Evolutionary conservation across 2,888 invertebrate species (phyloP).

Genomic region (Ichneumoninae sp.): DNA sequence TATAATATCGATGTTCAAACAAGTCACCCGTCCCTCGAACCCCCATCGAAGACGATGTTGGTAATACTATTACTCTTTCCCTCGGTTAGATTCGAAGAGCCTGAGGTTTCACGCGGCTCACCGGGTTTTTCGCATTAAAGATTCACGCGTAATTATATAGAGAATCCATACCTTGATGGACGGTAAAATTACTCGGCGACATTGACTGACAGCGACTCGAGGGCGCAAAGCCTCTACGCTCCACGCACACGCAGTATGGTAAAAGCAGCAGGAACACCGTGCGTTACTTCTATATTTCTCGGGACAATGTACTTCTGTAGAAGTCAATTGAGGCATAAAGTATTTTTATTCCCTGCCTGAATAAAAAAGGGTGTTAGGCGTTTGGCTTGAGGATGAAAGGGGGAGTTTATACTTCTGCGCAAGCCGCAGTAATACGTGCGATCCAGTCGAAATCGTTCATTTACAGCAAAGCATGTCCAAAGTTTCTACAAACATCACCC

Average conservation of each 20-base stretch:
- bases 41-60: background rate
- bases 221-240: background rate
- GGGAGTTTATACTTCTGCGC: background rate
- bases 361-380: background rate
- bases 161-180: background rate
- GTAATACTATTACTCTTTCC: background rate
- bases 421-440: background rate
- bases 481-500: background rate
- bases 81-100: background rate
- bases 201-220: background rate
- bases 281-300: background rate
- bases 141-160: conserved; percentile 13
- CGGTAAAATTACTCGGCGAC: background rate
- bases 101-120: background rate
- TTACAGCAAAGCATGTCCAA: background rate
- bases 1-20: conserved; percentile 34
- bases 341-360: background rate
- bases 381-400: background rate
- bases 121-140: background rate
- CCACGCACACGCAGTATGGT: background rate
- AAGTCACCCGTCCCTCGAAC: conserved; percentile 22
- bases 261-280: background rate
- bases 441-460: background rate
- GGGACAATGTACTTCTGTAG: background rate
- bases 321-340: background rate